Evolutionary conservation across 2,888 invertebrate species (phyloP).

Genomic region (Drosophila lacicola): DNA sequence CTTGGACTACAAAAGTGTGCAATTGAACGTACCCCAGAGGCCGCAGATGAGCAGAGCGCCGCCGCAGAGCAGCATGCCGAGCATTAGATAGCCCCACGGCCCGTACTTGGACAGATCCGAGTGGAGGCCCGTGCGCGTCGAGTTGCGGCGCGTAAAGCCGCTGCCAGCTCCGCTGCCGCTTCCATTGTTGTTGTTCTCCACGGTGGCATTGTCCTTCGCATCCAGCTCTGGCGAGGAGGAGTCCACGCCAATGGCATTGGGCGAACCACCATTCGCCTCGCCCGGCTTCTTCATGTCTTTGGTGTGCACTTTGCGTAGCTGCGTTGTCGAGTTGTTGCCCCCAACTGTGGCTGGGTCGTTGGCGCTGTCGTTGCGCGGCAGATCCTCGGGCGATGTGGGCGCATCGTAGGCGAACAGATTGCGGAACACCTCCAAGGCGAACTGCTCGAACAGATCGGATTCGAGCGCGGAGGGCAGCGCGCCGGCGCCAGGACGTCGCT

Average conservation of each 20-base stretch:
- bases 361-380: constrained; percentile 24
- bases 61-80: constrained; percentile 90
- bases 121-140: constrained; percentile 84
- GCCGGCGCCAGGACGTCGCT: constrained; percentile 76
- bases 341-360: constrained; percentile 13
- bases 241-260: constrained; percentile 58
- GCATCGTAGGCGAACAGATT: constrained; percentile 83
- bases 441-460: constrained; percentile 83
- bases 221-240: constrained; percentile 17
- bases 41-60: constrained; percentile 90
- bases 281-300: constrained; percentile 67
- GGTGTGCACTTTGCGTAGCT: constrained; percentile 72
- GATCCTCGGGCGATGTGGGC: constrained; percentile 63
- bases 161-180: constrained; percentile 52
- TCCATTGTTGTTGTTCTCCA: constrained; percentile 36
- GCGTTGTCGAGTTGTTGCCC: constrained; percentile 61
- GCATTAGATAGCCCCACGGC: constrained; percentile 90
- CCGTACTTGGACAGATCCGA: constrained; percentile 89
- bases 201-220: constrained; percentile 56
- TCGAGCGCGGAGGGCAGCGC: constrained; percentile 77
- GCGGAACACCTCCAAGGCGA: constrained; percentile 83
- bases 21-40: constrained; percentile 87
- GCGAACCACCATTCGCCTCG: constrained; percentile 48
- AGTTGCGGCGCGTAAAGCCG: constrained; percentile 79
- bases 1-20: constrained; percentile 59